Conservation (phyloP, 2,888 invertebrate genomes). For the Hylaea fasciaria region DNA sequence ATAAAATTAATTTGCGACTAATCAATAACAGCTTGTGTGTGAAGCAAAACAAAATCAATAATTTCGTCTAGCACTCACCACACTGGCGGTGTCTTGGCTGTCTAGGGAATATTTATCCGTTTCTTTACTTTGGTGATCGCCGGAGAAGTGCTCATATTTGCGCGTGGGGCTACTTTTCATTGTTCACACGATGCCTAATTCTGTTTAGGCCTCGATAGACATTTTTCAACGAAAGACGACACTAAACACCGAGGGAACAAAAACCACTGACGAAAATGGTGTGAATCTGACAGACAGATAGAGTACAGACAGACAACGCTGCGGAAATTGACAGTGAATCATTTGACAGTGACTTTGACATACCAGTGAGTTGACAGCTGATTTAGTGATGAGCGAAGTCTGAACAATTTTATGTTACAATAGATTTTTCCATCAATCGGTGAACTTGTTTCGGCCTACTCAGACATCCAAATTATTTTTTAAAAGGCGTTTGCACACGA, state of each 20-base stretch:
- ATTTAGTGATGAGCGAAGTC: too few species aligned
- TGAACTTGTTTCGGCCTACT: too few species aligned
- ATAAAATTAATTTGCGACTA: conserved; percentile 50
- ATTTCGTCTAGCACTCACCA: conserved; percentile 69
- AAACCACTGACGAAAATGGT: conserved; percentile 55
- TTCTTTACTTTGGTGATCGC: conserved; percentile 77
- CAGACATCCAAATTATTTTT: too few species aligned
- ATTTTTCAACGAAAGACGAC: conserved; percentile 70
- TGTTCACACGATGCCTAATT: conserved; percentile 69
- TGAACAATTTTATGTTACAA: too few species aligned
- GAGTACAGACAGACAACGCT: too few species aligned
- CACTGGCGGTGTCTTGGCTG: conserved; percentile 82
- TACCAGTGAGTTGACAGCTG: too few species aligned
- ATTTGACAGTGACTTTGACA: conserved; percentile 14
- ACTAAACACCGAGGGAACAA: conserved; percentile 62
- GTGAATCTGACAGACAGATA: neutral
- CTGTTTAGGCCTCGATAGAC: conserved; percentile 73
- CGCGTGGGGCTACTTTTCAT: conserved; percentile 83
- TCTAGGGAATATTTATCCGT: conserved; percentile 81
- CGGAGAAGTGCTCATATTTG: conserved; percentile 81
- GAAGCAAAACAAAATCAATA: conserved; percentile 44
- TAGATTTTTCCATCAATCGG: too few species aligned
- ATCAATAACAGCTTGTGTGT: conserved; percentile 69
- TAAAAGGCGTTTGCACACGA: too few species aligned
- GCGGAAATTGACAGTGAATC: conserved; percentile 9